Conservation (phyloP, 37 sponge, comb jelly and placozoan genomes). For the Spongia lamella region DNA sequence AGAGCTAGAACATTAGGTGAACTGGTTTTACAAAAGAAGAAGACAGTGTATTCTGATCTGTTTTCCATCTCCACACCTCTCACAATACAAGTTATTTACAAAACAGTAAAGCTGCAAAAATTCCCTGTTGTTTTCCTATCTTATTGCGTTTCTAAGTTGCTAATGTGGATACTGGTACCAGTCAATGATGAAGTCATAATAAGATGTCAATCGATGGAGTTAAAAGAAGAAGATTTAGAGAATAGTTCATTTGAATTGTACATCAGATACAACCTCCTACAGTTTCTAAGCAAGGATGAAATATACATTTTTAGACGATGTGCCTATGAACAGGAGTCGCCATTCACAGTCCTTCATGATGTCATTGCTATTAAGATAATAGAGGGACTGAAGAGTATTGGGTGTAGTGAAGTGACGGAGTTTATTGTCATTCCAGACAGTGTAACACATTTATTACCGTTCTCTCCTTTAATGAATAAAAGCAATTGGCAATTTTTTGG, state of each 20-base stretch:
- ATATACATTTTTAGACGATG: conserved; percentile 28
- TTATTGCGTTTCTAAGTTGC: conserved; percentile 57
- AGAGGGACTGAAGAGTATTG: conserved; percentile 8
- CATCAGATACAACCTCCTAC: conserved; percentile 48
- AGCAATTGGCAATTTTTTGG: conserved; percentile 44
- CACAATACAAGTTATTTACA: too few relatives aligned
- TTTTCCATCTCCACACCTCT: too few relatives aligned
- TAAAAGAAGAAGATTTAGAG: conserved; percentile 47
- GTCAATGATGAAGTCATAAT: background rate
- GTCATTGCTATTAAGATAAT: conserved; percentile 36
- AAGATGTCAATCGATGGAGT: background rate
- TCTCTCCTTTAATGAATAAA: conserved; percentile 32
- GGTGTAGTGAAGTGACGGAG: too few relatives aligned
- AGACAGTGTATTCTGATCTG: background rate
- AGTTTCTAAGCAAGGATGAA: conserved; percentile 17
- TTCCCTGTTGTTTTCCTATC: conserved; percentile 54
- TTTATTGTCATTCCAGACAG: conserved; percentile 58
- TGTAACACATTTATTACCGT: conserved; percentile 57
- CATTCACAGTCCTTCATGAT: conserved; percentile 51
- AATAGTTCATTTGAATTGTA: conserved; percentile 62
- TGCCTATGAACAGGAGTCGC: conserved; percentile 15
- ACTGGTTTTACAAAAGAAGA: conserved; percentile 54
- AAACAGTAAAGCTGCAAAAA: too few relatives aligned
- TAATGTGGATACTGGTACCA: conserved; percentile 63
- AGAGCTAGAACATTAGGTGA: conserved; percentile 77